Percentiles rank a stretch among this genome's conserved stretches.
Evolutionary conservation across 2,113 vertebrate species (phyloP).

Genomic region (Riparia riparia): DNA sequence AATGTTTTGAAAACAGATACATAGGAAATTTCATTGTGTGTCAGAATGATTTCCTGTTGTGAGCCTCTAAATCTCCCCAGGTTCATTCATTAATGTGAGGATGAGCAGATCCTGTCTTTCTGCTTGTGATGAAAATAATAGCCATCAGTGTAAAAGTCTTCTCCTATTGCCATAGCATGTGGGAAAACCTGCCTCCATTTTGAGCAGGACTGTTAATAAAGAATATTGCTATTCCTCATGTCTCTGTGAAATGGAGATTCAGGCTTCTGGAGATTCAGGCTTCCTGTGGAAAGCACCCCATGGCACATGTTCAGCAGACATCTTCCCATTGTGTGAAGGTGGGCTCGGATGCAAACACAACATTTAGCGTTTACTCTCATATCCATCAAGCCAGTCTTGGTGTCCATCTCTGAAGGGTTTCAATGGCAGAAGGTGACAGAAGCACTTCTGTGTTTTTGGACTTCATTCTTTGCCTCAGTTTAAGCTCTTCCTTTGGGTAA

Average conservation of each 20-base stretch:
- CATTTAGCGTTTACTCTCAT: neutral
- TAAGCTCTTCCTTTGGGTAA: neutral
- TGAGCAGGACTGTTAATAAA: neutral
- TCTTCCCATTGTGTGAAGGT: neutral
- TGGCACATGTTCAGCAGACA: neutral
- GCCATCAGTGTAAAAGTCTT: neutral
- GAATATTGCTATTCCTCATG: neutral
- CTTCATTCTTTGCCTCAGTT: neutral
- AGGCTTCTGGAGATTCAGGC: neutral
- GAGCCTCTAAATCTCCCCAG: neutral
- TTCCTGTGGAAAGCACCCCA: neutral
- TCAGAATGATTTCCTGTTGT: neutral
- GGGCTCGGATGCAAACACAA: neutral
- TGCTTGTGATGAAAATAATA: neutral
- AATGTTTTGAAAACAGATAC: neutral
- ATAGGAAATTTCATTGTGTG: neutral
- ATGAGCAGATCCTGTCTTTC: neutral
- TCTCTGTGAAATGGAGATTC: neutral
- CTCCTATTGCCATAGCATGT: neutral
- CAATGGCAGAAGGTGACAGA: neutral
- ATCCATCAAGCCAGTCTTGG: neutral
- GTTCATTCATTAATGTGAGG: neutral
- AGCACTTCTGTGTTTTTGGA: fast-evolving
- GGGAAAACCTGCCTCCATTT: neutral
- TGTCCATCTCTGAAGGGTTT: neutral